Percentiles rank a stretch among this genome's conserved stretches.
Conservation (phyloP, 2,113 vertebrate genomes). For the Aptenodytes patagonicus region DNA sequence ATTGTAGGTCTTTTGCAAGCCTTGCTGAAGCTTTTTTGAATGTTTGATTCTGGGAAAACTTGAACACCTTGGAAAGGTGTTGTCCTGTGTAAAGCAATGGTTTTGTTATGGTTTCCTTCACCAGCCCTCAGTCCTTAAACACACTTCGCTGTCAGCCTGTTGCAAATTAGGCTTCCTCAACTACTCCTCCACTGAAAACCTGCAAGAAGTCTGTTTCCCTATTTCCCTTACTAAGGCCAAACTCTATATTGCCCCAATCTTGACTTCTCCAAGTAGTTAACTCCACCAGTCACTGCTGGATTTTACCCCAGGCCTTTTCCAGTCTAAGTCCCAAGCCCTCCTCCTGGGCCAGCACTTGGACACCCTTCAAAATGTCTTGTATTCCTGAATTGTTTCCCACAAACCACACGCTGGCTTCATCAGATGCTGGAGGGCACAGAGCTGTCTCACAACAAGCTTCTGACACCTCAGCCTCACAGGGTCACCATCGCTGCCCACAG, state of each 20-base stretch:
- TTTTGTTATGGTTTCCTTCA: neutral
- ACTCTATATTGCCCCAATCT: neutral
- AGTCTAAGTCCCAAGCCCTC: neutral
- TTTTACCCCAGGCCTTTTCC: neutral
- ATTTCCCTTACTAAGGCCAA: neutral
- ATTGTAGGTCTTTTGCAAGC: neutral
- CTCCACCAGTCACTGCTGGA: neutral
- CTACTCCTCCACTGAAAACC: neutral
- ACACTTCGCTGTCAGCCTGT: neutral
- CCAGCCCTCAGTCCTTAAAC: neutral
- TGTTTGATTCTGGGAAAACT: neutral
- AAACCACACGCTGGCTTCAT: neutral
- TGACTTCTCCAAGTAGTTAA: neutral
- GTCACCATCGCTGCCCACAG: neutral
- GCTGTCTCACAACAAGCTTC: neutral
- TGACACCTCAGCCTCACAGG: neutral
- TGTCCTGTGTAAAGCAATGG: neutral
- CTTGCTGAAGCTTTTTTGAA: neutral
- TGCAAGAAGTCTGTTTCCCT: neutral
- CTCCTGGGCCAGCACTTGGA: neutral
- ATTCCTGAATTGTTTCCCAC: neutral
- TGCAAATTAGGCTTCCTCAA: neutral
- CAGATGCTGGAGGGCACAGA: neutral
- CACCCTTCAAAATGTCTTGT: neutral
- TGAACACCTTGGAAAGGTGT: neutral